phyloP scores from a whole-genome alignment of 2,888 invertebrate species.

The Artemia sinica region DNA sequence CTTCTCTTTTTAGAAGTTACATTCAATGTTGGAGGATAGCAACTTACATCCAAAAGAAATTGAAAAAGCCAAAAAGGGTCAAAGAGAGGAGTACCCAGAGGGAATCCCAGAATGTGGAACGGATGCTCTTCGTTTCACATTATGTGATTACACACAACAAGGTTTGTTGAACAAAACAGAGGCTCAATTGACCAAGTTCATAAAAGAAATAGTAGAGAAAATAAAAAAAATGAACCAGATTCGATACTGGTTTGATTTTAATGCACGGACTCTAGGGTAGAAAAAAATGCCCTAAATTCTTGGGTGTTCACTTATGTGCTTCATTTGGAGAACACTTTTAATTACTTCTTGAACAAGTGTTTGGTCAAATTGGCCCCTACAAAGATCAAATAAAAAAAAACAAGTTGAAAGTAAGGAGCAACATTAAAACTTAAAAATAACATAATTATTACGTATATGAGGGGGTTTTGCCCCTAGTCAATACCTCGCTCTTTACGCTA shows the following conservation, averaged over 20 bases:
- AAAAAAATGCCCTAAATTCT: not conserved
- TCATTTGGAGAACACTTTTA: too few species aligned
- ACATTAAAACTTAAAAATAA: too few species aligned
- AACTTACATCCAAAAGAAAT: slow-evolving; percentile 74
- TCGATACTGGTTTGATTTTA: not conserved
- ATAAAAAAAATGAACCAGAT: not conserved
- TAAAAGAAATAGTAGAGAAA: too few species aligned
- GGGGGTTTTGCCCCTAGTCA: too few species aligned
- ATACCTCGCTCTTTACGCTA: too few species aligned
- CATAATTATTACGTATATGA: too few species aligned
- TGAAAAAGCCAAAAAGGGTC: slow-evolving; percentile 47
- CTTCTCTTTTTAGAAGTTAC: slow-evolving; percentile 37
- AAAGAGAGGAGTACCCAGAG: slow-evolving; percentile 47
- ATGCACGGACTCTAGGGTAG: not conserved
- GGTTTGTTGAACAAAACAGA: slow-evolving; percentile 30
- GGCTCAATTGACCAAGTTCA: too few species aligned
- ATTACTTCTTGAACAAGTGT: too few species aligned
- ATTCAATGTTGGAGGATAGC: slow-evolving; percentile 51
- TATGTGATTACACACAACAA: slow-evolving; percentile 72
- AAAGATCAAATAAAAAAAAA: too few species aligned
- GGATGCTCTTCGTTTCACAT: slow-evolving; percentile 76
- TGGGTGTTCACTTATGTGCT: not conserved
- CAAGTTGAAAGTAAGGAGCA: too few species aligned
- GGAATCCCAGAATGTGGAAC: slow-evolving; percentile 96
- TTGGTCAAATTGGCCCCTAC: too few species aligned